Evolutionary conservation across 2,113 vertebrate genomes (phyloP).

Genomic region (Trematocara variabile): DNA sequence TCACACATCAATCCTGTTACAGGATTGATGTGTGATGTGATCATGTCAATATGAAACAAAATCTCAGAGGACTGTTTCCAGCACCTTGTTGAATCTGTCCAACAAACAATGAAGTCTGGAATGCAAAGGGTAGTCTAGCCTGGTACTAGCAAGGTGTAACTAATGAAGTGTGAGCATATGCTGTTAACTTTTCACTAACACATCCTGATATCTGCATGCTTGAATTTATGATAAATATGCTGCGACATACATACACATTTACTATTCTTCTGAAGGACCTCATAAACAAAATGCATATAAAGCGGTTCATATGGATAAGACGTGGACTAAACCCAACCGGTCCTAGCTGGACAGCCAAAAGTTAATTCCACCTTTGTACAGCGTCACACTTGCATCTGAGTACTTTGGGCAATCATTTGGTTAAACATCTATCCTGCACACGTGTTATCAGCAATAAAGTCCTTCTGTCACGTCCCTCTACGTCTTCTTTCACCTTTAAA

Average conservation of each 20-base stretch:
- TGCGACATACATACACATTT: not conserved
- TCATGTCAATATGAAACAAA: not conserved
- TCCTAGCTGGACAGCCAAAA: not conserved
- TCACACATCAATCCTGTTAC: too few relatives aligned
- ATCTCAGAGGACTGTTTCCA: not conserved
- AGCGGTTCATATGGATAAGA: not conserved
- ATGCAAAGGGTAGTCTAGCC: not conserved
- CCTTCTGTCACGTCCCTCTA: not conserved
- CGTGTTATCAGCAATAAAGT: not conserved
- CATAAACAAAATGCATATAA: not conserved
- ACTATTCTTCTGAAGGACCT: not conserved
- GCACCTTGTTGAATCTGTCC: not conserved
- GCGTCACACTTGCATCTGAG: not conserved
- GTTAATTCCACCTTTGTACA: not conserved
- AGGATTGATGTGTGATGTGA: not conserved
- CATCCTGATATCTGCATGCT: not conserved
- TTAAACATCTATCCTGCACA: conserved; percentile 16
- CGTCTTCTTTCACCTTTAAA: not conserved
- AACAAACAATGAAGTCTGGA: not conserved
- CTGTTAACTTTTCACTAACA: not conserved
- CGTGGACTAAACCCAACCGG: not conserved
- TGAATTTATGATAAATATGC: not conserved
- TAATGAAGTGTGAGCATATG: not conserved
- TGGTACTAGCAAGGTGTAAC: not conserved
- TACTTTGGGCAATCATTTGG: not conserved